Percentiles rank a stretch among this genome's conserved stretches.
These are phyloP conservation scores for Latrodectus elegans DNA, from an alignment of 2,888 invertebrate genomes.

Conservation along the genomic window DNA sequence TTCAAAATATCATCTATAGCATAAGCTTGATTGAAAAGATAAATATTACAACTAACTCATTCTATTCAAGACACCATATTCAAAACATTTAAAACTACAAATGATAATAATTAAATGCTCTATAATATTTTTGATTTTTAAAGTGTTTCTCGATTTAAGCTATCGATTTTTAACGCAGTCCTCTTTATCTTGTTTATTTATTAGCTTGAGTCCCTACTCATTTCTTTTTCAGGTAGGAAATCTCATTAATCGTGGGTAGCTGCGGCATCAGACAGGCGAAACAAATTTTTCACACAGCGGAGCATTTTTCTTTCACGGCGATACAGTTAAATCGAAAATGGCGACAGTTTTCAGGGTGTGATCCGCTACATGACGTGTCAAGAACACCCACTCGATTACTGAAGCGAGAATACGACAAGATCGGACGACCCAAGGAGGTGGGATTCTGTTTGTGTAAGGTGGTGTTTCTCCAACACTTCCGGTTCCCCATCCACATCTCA, in stretches of 20 bases:
- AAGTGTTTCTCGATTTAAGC: too few relatives aligned
- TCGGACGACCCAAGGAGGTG: background rate
- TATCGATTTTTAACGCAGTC: too few relatives aligned
- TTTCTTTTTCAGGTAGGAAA: too few relatives aligned
- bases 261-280: background rate
- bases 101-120: too few relatives aligned
- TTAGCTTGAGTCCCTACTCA: too few relatives aligned
- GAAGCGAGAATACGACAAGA: conserved; percentile 1
- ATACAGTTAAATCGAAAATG: background rate
- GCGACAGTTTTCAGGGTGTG: conserved; percentile 38
- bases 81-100: too few relatives aligned
- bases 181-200: too few relatives aligned
- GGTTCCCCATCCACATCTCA: background rate
- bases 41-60: too few relatives aligned
- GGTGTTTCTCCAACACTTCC: background rate
- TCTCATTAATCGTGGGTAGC: background rate
- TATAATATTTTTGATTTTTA: too few relatives aligned
- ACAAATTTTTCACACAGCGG: background rate
- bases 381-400: conserved; percentile 58
- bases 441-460: conserved; percentile 1
- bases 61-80: too few relatives aligned
- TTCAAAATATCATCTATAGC: too few relatives aligned
- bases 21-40: too few relatives aligned
- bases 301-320: background rate
- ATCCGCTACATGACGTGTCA: conserved; percentile 34